These are phyloP conservation scores for Chrysolina haemoptera DNA, from an alignment of 2,888 invertebrate genomes.

Conservation along the genomic window DNA sequence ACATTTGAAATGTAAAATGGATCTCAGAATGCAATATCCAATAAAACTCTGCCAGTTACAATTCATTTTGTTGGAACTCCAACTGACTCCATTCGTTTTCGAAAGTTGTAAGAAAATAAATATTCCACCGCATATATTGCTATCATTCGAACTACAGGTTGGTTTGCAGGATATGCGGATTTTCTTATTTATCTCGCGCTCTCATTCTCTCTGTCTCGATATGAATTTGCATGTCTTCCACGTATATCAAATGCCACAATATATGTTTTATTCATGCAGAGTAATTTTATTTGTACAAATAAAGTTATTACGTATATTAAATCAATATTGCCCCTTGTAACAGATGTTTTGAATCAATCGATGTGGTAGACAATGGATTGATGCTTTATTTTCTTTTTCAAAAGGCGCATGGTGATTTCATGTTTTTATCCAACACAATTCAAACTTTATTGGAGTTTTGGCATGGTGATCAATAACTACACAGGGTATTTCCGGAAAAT, in stretches of 20 bases:
- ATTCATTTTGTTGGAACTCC: not conserved
- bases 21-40: constrained; percentile 9
- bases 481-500: too few species aligned
- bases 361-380: constrained; percentile 4
- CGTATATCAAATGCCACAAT: not conserved
- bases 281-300: constrained; percentile 39
- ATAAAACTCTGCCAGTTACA: not conserved
- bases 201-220: not conserved
- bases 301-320: constrained; percentile 38
- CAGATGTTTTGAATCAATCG: constrained; percentile 23
- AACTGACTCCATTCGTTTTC: not conserved
- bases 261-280: constrained; percentile 25
- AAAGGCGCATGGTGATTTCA: too few species aligned
- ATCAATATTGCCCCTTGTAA: constrained; percentile 6
- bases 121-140: not conserved
- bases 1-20: not conserved
- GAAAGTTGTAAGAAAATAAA: not conserved
- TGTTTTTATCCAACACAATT: too few species aligned
- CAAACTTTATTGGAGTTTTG: too few species aligned
- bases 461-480: too few species aligned
- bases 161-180: not conserved
- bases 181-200: not conserved
- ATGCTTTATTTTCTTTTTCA: too few species aligned
- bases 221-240: constrained; percentile 25
- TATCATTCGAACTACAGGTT: not conserved